Conservation (phyloP, 2,888 invertebrate species). For the Boloria euphrosyne region DNA sequence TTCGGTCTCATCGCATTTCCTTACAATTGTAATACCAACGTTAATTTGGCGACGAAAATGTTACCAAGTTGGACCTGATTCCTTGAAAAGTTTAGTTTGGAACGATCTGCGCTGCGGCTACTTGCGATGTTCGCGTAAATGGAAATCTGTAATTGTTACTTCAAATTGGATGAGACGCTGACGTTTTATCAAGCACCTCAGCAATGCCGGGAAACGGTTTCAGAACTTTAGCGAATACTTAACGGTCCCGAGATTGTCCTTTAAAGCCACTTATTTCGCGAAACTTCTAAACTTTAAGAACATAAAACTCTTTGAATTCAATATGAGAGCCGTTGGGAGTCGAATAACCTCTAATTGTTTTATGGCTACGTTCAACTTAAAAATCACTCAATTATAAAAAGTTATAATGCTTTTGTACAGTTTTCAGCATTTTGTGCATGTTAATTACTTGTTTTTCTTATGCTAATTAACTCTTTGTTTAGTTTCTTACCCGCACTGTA, state of each 20-base stretch:
- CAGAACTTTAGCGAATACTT: conserved; percentile 30
- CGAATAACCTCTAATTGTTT: conserved; percentile 12
- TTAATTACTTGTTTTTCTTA: conserved; percentile 29
- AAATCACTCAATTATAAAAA: conserved; percentile 24
- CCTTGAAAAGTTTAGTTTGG: conserved; percentile 40
- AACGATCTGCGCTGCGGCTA: conserved; percentile 36
- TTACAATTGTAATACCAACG: conserved; percentile 38
- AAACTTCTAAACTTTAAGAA: conserved; percentile 28
- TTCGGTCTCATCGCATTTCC: conserved; percentile 24
- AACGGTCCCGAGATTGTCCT: conserved; percentile 28
- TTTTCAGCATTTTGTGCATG: conserved; percentile 20
- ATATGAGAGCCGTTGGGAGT: conserved; percentile 8
- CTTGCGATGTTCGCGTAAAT: conserved; percentile 42
- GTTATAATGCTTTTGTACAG: conserved; percentile 19
- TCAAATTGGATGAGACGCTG: conserved; percentile 45
- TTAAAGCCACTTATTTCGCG: conserved; percentile 31
- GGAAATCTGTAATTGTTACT: conserved; percentile 51
- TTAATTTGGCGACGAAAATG: conserved; percentile 45
- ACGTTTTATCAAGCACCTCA: conserved; percentile 41
- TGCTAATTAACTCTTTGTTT: conserved; percentile 33
- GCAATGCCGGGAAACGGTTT: conserved; percentile 27
- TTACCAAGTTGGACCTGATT: conserved; percentile 39
- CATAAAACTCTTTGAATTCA: conserved; percentile 23
- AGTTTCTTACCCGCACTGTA: neutral
- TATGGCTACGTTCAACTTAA: conserved; percentile 21